phyloP scores from a whole-genome alignment of 2,797 vertebrate genomes.

The Dromococcyx pavoninus region DNA sequence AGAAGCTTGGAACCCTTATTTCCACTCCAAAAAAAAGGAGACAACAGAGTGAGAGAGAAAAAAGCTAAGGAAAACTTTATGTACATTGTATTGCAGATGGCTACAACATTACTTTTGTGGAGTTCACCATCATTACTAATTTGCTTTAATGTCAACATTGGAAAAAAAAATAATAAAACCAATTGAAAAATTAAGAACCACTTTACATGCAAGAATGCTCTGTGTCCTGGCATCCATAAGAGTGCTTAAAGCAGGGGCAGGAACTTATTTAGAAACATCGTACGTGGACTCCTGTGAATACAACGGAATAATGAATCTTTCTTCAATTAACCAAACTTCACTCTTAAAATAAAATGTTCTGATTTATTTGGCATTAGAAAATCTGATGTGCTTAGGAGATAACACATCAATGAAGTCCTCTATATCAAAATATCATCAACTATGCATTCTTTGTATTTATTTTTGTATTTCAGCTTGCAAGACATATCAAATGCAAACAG shows the following conservation, averaged over 20 bases:
- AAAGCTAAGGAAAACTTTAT: not conserved
- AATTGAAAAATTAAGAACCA: not conserved
- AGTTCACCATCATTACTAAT: not conserved
- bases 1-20: not conserved
- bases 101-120: not conserved
- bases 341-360: not conserved
- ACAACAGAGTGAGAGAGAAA: no score
- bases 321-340: not conserved
- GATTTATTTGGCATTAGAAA: not conserved
- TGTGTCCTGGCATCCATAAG: not conserved
- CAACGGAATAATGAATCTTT: not conserved
- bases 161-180: not conserved
- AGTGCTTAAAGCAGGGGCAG: not conserved
- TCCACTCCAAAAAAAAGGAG: no score
- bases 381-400: not conserved
- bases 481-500: not conserved
- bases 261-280: not conserved
- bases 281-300: not conserved
- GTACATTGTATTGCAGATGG: no score
- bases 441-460: not conserved
- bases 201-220: not conserved
- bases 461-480: not conserved
- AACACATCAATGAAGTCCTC: not conserved
- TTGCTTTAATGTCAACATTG: not conserved
- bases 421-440: not conserved